These are phyloP conservation scores for Scaptomyza polygonia DNA, from an alignment of 2,888 invertebrate genomes.

Conservation along the genomic window DNA sequence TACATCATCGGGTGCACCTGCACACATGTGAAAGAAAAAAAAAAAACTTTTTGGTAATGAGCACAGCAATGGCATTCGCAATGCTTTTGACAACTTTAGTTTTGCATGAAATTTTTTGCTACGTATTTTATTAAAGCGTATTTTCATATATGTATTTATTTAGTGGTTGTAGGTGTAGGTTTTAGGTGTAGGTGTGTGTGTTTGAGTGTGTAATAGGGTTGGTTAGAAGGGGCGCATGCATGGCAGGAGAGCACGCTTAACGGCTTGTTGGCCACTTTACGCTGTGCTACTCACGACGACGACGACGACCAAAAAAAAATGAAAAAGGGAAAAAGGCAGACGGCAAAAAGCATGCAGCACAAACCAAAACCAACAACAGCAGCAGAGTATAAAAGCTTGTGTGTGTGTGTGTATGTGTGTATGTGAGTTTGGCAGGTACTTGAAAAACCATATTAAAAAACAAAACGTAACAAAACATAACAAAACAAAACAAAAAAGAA, in stretches of 20 bases:
- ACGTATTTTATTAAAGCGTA: neutral
- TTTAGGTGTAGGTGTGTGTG: neutral
- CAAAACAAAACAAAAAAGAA: neutral
- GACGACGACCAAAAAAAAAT: constrained; percentile 22
- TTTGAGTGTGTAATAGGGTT: neutral
- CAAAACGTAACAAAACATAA: constrained; percentile 4
- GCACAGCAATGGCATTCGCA: constrained; percentile 32
- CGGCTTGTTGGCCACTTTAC: constrained; percentile 79
- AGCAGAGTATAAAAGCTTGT: neutral
- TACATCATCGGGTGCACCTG: constrained; percentile 56
- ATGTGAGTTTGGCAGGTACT: constrained; percentile 32
- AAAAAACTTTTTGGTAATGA: constrained; percentile 43
- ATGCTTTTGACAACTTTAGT: constrained; percentile 47
- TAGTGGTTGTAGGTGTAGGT: constrained; percentile 3
- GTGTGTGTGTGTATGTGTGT: constrained; percentile 8
- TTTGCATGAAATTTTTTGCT: too few species aligned
- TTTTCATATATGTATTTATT: neutral
- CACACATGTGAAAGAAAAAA: neutral
- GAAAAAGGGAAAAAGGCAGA: constrained; percentile 40
- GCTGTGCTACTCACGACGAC: constrained; percentile 54
- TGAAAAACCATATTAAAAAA: constrained; percentile 42
- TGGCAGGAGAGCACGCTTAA: constrained; percentile 59
- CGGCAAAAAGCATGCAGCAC: constrained; percentile 37
- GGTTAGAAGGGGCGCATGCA: constrained; percentile 21
- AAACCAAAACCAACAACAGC: constrained; percentile 3